Evolutionary conservation across 2,888 invertebrate species (phyloP).

Genomic region (Ormyrus nitidulus): DNA sequence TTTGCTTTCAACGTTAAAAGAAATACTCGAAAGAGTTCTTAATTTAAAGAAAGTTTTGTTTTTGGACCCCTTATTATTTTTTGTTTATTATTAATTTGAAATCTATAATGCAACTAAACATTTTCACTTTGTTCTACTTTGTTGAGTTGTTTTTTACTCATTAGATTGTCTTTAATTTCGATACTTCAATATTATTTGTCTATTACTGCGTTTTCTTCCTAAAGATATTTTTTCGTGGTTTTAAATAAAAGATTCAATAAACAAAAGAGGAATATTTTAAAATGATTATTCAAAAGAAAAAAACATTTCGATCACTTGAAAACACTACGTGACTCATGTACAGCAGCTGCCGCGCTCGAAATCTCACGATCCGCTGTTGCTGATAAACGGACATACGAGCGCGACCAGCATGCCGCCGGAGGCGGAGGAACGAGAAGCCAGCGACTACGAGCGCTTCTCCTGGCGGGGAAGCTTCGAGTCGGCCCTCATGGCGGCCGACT

Average conservation of each 20-base stretch:
- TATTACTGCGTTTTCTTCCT: background rate
- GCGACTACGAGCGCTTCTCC: slow-evolving; percentile 92
- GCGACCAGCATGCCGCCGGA: slow-evolving; percentile 58
- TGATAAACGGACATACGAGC: slow-evolving; percentile 68
- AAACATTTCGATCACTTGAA: slow-evolving; percentile 53
- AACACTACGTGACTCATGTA: too few species aligned
- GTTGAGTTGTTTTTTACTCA: background rate
- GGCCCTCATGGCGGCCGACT: slow-evolving; percentile 91
- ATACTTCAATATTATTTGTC: background rate
- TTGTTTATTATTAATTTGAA: background rate
- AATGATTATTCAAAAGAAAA: background rate
- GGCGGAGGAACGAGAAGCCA: slow-evolving; percentile 78
- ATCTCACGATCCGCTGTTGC: slow-evolving; percentile 86
- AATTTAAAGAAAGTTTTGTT: too few species aligned
- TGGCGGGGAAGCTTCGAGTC: slow-evolving; percentile 96
- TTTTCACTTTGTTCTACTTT: too few species aligned
- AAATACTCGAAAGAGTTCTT: too few species aligned
- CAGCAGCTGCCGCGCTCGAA: slow-evolving; percentile 85
- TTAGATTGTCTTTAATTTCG: too few species aligned
- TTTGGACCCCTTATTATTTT: background rate
- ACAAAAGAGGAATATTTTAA: background rate
- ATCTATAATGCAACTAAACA: too few species aligned
- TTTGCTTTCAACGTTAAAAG: too few species aligned
- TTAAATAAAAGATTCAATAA: too few species aligned
- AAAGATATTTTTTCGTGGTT: background rate